Evolutionary conservation across 2,888 invertebrate genomes (phyloP).

Genomic region (Linnaemya tessellans): DNA sequence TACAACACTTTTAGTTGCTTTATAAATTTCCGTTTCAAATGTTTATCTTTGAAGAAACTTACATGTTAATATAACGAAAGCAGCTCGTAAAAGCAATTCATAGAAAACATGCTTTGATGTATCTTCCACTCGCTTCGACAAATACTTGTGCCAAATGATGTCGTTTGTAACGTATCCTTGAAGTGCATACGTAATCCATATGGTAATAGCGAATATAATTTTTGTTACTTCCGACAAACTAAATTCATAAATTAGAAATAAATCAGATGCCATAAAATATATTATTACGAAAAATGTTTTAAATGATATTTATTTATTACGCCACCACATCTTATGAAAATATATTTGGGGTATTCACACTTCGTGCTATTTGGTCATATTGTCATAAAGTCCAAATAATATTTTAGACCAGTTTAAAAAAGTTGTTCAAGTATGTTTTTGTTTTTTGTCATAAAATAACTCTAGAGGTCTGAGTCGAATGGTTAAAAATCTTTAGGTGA

Average conservation of each 20-base stretch:
- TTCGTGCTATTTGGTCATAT: too few species aligned
- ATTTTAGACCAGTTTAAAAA: too few species aligned
- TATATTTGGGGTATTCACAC: too few species aligned
- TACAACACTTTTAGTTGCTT: neutral
- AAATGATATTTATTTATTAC: too few species aligned
- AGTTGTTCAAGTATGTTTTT: too few species aligned
- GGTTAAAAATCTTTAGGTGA: too few species aligned
- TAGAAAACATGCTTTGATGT: slow-evolving; percentile 85
- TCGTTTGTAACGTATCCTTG: slow-evolving; percentile 99
- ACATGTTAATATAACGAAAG: slow-evolving; percentile 88
- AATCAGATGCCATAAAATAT: neutral
- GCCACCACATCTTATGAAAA: too few species aligned
- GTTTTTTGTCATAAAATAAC: too few species aligned
- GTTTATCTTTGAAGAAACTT: slow-evolving; percentile 81
- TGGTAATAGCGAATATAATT: slow-evolving; percentile 92
- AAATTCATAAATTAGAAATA: neutral
- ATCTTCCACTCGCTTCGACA: slow-evolving; percentile 87
- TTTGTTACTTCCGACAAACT: slow-evolving; percentile 91
- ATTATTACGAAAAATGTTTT: neutral
- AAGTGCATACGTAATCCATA: slow-evolving; percentile 96
- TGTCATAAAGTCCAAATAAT: too few species aligned
- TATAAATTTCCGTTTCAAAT: neutral
- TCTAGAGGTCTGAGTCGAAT: too few species aligned
- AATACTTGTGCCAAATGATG: slow-evolving; percentile 90
- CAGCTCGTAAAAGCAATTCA: slow-evolving; percentile 90